Evolutionary conservation across 2,888 invertebrate species (phyloP).

Genomic region (Apodemia duryi): DNA sequence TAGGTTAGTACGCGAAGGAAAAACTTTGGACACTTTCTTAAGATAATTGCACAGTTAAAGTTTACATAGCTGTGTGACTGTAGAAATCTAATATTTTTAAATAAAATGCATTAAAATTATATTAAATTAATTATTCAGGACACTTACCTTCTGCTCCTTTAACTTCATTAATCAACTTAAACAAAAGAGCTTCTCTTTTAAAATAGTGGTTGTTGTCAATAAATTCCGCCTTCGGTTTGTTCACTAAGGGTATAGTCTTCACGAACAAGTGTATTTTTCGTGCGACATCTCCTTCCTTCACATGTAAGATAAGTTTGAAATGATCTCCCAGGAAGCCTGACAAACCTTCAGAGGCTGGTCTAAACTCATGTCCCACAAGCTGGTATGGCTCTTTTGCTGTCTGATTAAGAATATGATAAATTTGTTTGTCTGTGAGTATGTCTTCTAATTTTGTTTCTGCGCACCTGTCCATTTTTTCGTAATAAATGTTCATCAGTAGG

Average conservation of each 20-base stretch:
- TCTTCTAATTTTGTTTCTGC: slow-evolving; percentile 26
- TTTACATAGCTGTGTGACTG: too few species aligned
- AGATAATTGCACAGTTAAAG: too few species aligned
- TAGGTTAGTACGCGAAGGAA: too few species aligned
- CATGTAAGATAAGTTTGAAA: slow-evolving; percentile 41
- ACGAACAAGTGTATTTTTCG: slow-evolving; percentile 47
- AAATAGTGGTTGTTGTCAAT: slow-evolving; percentile 47
- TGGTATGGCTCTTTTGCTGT: slow-evolving; percentile 32
- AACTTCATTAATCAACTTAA: slow-evolving; percentile 49
- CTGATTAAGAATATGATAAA: slow-evolving; percentile 39
- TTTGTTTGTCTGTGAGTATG: slow-evolving; percentile 44
- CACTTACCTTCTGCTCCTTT: slow-evolving; percentile 33
- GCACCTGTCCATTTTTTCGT: slow-evolving; percentile 3
- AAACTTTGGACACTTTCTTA: too few species aligned
- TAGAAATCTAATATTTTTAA: too few species aligned
- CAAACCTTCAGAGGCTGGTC: slow-evolving; percentile 46
- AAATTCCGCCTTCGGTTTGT: slow-evolving; percentile 53
- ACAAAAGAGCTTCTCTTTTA: slow-evolving; percentile 51
- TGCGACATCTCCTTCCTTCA: slow-evolving; percentile 33
- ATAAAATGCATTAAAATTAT: too few species aligned
- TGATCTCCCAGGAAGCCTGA: slow-evolving; percentile 63
- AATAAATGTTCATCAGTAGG: neutral
- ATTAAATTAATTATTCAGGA: neutral
- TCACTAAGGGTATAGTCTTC: slow-evolving; percentile 50
- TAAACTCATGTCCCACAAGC: slow-evolving; percentile 37